These are phyloP conservation scores for Stegodyphus mimosarum DNA, from an alignment of 1,140 invertebrate species.

Conservation along the genomic window DNA sequence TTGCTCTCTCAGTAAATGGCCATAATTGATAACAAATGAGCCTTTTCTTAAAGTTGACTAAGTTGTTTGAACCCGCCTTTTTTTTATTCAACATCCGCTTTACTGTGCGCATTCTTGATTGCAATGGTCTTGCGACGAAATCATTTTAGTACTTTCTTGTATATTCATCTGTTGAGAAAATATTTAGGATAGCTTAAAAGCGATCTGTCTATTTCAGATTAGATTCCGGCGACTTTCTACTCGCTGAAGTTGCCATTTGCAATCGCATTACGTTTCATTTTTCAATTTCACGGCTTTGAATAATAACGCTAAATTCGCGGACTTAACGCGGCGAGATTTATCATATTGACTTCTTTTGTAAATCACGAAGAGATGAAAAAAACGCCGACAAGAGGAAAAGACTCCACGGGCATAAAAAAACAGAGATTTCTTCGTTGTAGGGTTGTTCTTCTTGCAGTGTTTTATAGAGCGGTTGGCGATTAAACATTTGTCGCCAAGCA, in stretches of 20 bases:
- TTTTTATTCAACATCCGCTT: constrained; percentile 45
- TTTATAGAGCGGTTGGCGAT: not conserved
- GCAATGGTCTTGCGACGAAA: no score
- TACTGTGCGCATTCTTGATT: not conserved
- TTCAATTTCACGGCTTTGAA: constrained; percentile 58
- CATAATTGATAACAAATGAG: constrained; percentile 58
- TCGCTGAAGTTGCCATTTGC: constrained; percentile 28
- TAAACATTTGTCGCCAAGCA: not conserved
- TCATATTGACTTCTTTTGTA: constrained; percentile 58
- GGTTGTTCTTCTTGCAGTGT: not conserved
- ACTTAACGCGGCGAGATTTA: constrained; percentile 41
- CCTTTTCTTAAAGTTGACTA: constrained; percentile 39
- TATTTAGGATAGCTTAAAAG: not conserved
- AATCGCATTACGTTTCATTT: constrained; percentile 52
- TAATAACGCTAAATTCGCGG: constrained; percentile 44
- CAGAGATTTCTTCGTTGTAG: not conserved
- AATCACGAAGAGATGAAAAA: constrained; percentile 29
- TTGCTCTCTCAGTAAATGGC: constrained; percentile 48
- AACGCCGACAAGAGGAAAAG: constrained; percentile 9
- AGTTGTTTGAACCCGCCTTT: constrained; percentile 19
- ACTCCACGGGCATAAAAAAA: not conserved
- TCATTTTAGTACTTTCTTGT: no score
- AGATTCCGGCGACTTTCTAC: constrained; percentile 17
- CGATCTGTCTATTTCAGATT: constrained; percentile 53
- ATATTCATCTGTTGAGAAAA: not conserved